Base-by-base conservation (phyloP, 1,140 invertebrate species). In the Drosophila pachea region DNA sequence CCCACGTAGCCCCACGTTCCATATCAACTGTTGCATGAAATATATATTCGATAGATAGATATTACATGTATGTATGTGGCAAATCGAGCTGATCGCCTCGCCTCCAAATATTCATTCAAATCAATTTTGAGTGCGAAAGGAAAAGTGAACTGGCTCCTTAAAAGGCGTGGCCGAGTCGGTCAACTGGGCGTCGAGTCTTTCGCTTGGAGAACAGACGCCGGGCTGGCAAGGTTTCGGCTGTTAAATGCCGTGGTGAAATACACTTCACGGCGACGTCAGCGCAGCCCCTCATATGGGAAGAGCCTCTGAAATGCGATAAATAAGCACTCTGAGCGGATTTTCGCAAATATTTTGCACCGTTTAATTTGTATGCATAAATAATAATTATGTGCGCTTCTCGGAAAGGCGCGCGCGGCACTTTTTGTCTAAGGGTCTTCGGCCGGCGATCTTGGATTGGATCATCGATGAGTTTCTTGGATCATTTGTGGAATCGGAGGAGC, bases 321-420 rank as follows among this genome's bases (percentile, higher is more conserved):
- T 76, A 79, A 78, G 50, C 56, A 61, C 68, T 62, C 63, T 47
- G 78, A 77, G 65, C 71, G 48, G 74, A 71, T 78, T 69, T 78
- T 72, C 60, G 61, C 60, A 69, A 78, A 76, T 67, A 74, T 68
- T 66, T 61, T 60, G 65, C 56, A 62, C 48, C 74, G 73, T 79
- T 78, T 84, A 79, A 76, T 83, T 83, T 84, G 75, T 86, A 76
- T 81, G 70, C 77, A 81, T 83, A 79, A 83, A 83, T 83, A 76
- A 84, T 76, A 82, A 82, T 82, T 83, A 83, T 83, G 52, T 31
- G 47, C 16, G 68, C 5, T 83, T 83, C 79, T 59, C 2, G 69
- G 76, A 83, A 83, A 35, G 45, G 31, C 16, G 53, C 32, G 68
- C 32, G 68, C 60, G 67, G 63, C 68, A 61, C 63, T 55, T 65